phyloP scores from a whole-genome alignment of 2,113 vertebrate species.

The Machaerirhynchus nigripectus region DNA sequence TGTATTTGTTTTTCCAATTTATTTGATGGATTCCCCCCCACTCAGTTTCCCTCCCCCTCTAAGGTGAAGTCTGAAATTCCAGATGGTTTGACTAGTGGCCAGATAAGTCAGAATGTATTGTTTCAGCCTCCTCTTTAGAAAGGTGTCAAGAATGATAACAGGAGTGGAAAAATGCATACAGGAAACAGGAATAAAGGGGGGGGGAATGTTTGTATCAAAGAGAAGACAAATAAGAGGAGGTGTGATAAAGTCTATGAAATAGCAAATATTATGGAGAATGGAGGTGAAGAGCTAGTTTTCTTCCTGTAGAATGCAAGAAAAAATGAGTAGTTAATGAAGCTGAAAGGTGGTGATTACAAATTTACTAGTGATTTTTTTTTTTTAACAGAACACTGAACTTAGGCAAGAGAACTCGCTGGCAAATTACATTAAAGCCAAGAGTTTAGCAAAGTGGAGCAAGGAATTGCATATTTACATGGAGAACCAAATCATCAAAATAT shows the following conservation, averaged over 20 bases:
- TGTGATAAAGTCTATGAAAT: not conserved
- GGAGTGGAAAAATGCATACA: not conserved
- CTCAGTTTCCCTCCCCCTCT: not conserved
- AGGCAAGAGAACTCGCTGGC: not conserved
- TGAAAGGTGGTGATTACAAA: constrained; percentile 55
- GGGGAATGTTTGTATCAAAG: not conserved
- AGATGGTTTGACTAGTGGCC: constrained; percentile 56
- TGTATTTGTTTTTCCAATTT: constrained; percentile 70
- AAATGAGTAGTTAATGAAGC: constrained; percentile 53
- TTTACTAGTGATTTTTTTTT: not conserved
- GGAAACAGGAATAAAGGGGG: not conserved
- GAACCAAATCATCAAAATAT: not conserved
- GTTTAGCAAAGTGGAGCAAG: not conserved
- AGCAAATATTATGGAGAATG: not conserved
- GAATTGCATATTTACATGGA: not conserved
- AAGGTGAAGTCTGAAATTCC: constrained; percentile 59
- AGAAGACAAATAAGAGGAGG: constrained; percentile 15
- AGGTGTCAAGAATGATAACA: constrained; percentile 31
- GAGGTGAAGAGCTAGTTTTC: not conserved
- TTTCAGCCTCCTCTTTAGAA: constrained; percentile 40
- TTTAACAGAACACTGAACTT: not conserved
- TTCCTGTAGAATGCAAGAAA: not conserved
- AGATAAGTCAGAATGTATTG: constrained; percentile 40
- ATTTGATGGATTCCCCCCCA: constrained; percentile 40
- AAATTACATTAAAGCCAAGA: not conserved